Evolutionary conservation across 1,140 invertebrate species (phyloP).

Genomic region (Anagrus nilaparvatae): DNA sequence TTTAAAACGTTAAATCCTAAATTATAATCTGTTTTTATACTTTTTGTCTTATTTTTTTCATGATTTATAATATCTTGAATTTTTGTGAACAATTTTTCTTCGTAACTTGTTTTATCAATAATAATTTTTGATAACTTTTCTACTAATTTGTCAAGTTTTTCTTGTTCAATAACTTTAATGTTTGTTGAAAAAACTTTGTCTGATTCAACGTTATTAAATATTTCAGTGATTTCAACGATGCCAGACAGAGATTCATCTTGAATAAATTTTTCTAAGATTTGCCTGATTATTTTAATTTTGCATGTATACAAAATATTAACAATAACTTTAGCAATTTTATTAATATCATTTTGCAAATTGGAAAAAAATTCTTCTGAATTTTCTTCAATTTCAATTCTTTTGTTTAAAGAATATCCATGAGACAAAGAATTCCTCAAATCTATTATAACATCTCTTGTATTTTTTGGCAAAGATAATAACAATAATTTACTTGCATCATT

Average conservation of each 20-base stretch:
- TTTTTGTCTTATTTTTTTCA: not conserved
- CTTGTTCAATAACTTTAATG: not conserved
- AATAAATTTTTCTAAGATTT: not conserved
- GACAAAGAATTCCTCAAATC: not conserved
- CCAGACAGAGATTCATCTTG: not conserved
- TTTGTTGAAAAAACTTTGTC: not conserved
- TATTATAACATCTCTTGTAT: slow-evolving; percentile 2
- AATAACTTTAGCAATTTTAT: not conserved
- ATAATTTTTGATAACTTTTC: not conserved
- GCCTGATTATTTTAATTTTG: not conserved
- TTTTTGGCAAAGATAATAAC: slow-evolving; percentile 1
- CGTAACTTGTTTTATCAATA: slow-evolving; percentile 2
- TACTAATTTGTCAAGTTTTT: not conserved
- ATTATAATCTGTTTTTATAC: too few relatives aligned
- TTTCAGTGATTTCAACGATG: not conserved
- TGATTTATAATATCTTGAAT: not conserved
- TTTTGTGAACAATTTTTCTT: not conserved
- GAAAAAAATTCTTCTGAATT: not conserved
- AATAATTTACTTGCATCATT: not conserved
- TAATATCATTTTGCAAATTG: not conserved
- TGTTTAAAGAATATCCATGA: not conserved
- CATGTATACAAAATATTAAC: not conserved
- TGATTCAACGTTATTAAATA: not conserved
- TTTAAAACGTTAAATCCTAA: too few relatives aligned
- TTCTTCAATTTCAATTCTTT: slow-evolving; percentile 5